Base-by-base conservation (phyloP, 2,797 vertebrate genomes). In the Poecilia picta region DNA sequence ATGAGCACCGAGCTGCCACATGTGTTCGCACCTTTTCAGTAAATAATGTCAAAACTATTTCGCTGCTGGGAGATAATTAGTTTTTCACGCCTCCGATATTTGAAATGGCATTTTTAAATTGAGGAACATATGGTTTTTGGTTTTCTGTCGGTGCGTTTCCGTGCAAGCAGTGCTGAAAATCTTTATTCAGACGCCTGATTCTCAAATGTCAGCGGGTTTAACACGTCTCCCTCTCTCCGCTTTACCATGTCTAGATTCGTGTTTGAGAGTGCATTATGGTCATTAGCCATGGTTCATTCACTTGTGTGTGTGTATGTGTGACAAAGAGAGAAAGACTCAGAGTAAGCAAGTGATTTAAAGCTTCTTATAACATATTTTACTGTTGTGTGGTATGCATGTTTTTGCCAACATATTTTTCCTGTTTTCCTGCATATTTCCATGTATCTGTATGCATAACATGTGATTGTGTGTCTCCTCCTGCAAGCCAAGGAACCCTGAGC, bases 221-320 rank as follows among this genome's bases (percentile, higher is more conserved):
- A 78, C 39, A 28, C 85, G 73, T 81, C 76, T 87, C 31, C 80
- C 78, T 86, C 36, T 80, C 78, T 88, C 90, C 85, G 89, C 82
- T 4, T 83, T 86, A 81, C 79, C 78, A 73, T 84, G 81, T 90
- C 87, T 77, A 8, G 39, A 87, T 90, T 89, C 90, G 89, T 96
- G 94, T 93, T 84, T 83, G 79, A 88, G 89, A 89, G 84, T 84
- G 86, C 88, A 90, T 92, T 87, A 86, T 90, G 90, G 88, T 92
- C 92, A 93, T 96, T 96, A 95, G 93, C 78, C 86, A 89, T 82
- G 93, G 89, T 92, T 88, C 85, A 78, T 84, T 91, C 77, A 18
- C n/a, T 36, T 43, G 31, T 57, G 66, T 72, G 77, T 80, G 49
- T 70, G 47, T 82, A 76, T 76, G 77, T 53, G 75, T 79, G 83